Base-by-base conservation (phyloP, 1,140 invertebrate species). In the Galendromus occidentalis region DNA sequence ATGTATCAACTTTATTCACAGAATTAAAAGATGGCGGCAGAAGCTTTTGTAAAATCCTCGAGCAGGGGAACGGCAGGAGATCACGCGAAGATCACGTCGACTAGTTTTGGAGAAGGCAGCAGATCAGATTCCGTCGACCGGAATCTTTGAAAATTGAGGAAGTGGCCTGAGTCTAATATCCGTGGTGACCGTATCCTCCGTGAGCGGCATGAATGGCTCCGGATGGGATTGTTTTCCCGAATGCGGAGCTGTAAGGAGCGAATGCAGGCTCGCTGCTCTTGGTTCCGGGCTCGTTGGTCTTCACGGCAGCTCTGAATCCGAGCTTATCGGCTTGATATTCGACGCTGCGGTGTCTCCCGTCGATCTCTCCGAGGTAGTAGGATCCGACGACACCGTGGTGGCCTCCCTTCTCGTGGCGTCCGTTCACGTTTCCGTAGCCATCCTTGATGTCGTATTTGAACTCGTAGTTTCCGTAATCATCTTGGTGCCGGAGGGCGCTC, bases 371-470 rank as follows among this genome's bases (percentile, higher is more conserved):
- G 14, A 59, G 51, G 33, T 59, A 59, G 22, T 59, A 59, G 14
- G 51, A 59, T 25, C 51, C 51, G 20, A 59, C 17, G 9, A 59
- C 22, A 25, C 33, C 25, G 22, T 33, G 25, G 51, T 59, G 51
- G 25, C 25, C 25, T 17, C 51, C 51, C 51, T 59, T 59, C 51
- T 59, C 51, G 25, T 59, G 51, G 22, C 51, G 51, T 25, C 51
- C 51, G 22, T 59, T 59, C 51, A 59, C 51, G 51, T 59, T 59
- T 59, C 51, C 51, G 25, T 59, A 59, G 51, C 51, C 51, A 33
- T 59, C 51, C 51, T 59, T 59, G 51, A 59, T 59, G 33, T 59
- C 51, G 51, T 59, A 59, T 22, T 59, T 59, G 51, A 59, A 59
- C 22, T 59, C 51, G 22, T 59, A 59, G 33, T 59, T 59, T 17